These are phyloP conservation scores for Pandion haliaetus DNA, from an alignment of 2,113 vertebrate species.

Conservation along the genomic window DNA sequence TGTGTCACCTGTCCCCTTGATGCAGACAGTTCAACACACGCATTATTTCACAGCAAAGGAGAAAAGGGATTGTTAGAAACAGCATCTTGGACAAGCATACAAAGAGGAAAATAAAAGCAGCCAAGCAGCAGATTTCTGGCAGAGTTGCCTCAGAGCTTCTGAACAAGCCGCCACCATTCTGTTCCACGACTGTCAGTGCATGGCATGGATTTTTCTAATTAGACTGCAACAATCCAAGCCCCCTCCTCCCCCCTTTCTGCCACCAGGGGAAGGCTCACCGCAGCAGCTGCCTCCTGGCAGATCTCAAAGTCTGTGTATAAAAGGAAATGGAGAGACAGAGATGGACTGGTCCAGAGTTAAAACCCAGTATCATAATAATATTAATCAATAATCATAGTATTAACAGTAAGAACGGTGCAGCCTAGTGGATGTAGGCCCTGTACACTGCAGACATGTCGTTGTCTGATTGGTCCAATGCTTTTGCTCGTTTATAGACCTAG, in stretches of 20 bases:
- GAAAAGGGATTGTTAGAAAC: conserved; percentile 52
- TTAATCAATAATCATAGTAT: conserved; percentile 70
- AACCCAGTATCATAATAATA: conserved; percentile 75
- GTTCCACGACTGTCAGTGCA: conserved; percentile 60
- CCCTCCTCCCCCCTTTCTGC: conserved; percentile 51
- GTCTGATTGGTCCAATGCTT: conserved; percentile 99
- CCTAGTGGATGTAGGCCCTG: conserved; percentile 98
- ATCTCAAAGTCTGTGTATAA: conserved; percentile 76
- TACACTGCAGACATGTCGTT: conserved; percentile 99
- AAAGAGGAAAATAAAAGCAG: conserved; percentile 62
- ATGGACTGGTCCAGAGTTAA: conserved; percentile 80
- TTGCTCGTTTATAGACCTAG: conserved; percentile 98
- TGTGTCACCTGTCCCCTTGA: conserved; percentile 18
- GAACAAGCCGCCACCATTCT: conserved; percentile 52
- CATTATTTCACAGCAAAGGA: conserved; percentile 57
- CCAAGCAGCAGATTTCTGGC: conserved; percentile 72
- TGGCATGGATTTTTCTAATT: conserved; percentile 56
- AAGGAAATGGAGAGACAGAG: conserved; percentile 75
- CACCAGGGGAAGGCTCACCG: conserved; percentile 55
- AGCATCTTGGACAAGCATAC: conserved; percentile 42
- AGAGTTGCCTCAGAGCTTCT: conserved; percentile 46
- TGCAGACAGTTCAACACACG: neutral
- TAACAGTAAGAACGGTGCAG: conserved; percentile 64
- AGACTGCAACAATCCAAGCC: conserved; percentile 49
- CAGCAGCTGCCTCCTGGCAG: conserved; percentile 69